Conservation (phyloP, 2,113 vertebrate species). For the Dasyprocta punctata region DNA sequence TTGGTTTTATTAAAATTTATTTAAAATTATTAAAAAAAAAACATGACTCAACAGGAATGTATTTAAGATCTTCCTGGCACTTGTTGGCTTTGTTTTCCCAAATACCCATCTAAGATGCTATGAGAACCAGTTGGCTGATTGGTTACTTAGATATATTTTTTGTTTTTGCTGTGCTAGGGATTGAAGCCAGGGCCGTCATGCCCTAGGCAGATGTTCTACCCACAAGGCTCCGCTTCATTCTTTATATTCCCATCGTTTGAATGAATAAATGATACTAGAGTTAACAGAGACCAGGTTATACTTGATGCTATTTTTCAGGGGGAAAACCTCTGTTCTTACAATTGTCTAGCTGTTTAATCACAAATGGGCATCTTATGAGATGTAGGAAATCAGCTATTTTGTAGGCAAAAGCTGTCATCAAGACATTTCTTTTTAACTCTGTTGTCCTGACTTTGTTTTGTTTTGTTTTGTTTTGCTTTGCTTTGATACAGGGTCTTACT, state of each 20-base stretch:
- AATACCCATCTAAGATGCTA: neutral
- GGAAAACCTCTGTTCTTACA: neutral
- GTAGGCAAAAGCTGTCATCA: neutral
- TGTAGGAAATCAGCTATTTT: neutral
- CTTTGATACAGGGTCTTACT: neutral
- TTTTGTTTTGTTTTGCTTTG: neutral
- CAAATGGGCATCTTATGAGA: neutral
- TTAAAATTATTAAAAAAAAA: conserved; percentile 15
- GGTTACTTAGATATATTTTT: neutral
- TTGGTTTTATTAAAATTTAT: neutral
- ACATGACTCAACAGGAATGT: neutral
- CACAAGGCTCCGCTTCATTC: neutral
- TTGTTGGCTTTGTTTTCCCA: neutral
- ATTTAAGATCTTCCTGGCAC: neutral
- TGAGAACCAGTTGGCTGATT: neutral
- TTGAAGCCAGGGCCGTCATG: neutral
- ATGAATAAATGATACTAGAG: neutral
- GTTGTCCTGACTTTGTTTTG: neutral
- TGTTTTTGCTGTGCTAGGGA: neutral
- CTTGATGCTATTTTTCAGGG: neutral
- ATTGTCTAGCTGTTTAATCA: neutral
- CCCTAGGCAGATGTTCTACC: neutral
- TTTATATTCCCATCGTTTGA: neutral
- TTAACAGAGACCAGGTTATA: neutral
- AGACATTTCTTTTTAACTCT: neutral